Evolutionary conservation across 2,113 vertebrate genomes (phyloP).

Genomic region (Sprattus sprattus): DNA sequence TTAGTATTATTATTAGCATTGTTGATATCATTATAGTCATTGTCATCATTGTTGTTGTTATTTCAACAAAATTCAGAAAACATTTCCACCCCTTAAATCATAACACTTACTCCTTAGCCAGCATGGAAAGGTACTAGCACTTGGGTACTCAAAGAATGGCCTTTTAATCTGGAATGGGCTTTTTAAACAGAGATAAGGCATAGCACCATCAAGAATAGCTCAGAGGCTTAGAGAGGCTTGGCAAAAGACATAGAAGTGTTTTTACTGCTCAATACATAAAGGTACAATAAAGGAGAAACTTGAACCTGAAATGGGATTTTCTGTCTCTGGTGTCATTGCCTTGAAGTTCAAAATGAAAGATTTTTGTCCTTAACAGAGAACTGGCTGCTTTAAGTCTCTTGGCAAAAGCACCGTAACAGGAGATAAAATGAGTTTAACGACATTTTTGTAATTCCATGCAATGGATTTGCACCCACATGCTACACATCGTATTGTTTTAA

Average conservation of each 20-base stretch:
- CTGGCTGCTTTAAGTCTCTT: background rate
- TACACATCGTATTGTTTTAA: background rate
- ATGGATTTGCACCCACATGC: background rate
- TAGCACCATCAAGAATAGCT: background rate
- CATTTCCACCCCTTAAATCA: background rate
- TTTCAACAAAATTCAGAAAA: background rate
- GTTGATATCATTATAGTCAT: background rate
- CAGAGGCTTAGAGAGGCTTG: background rate
- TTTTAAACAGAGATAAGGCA: background rate
- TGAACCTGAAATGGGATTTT: background rate
- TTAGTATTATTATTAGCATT: background rate
- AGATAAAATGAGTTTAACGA: background rate
- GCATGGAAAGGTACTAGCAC: background rate
- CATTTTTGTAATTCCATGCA: background rate
- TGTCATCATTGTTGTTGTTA: background rate
- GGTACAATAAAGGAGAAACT: background rate
- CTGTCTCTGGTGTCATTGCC: background rate
- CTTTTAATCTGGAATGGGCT: constrained; percentile 3
- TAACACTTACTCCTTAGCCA: background rate
- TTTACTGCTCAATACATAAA: constrained; percentile 4
- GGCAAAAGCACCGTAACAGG: background rate
- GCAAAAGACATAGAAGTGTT: background rate
- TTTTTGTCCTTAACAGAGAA: background rate
- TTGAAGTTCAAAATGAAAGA: background rate
- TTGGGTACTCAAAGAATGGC: background rate